Percentiles rank a stretch among this genome's conserved stretches.
These are phyloP conservation scores for Hylyphantes graminicola DNA, from an alignment of 1,140 invertebrate species.

Conservation along the genomic window DNA sequence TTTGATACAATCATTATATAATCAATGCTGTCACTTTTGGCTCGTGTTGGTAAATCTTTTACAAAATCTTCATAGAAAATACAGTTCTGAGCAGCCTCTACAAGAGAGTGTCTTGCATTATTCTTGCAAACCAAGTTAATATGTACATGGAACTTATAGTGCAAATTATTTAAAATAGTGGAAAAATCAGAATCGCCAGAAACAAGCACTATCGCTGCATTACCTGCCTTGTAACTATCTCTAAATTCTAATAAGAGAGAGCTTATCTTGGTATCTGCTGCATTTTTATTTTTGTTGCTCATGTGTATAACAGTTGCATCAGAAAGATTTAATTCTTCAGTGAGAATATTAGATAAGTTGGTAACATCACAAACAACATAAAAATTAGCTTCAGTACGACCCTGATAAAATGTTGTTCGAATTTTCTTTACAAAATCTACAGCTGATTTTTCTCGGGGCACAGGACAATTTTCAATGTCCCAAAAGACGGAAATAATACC, in stretches of 20 bases:
- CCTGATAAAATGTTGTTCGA: slow-evolving; percentile 52
- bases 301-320: slow-evolving; percentile 59
- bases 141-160: slow-evolving; percentile 45
- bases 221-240: neutral
- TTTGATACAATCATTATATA: slow-evolving; percentile 44
- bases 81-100: slow-evolving; percentile 26
- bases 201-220: slow-evolving; percentile 56
- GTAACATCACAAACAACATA: slow-evolving; percentile 60
- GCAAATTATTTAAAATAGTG: slow-evolving; percentile 48
- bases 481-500: slow-evolving; percentile 52
- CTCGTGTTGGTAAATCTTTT: slow-evolving; percentile 20
- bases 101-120: slow-evolving; percentile 30
- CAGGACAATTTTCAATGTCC: slow-evolving; percentile 63
- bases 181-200: slow-evolving; percentile 62
- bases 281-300: slow-evolving; percentile 60
- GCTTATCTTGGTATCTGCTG: slow-evolving; percentile 61
- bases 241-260: slow-evolving; percentile 56
- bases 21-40: neutral
- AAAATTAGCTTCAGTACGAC: slow-evolving; percentile 58
- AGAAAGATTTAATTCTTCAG: slow-evolving; percentile 43
- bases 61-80: slow-evolving; percentile 53
- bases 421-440: slow-evolving; percentile 58
- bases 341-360: slow-evolving; percentile 17
- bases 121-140: slow-evolving; percentile 55
- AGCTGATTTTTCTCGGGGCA: slow-evolving; percentile 55